phyloP scores from a whole-genome alignment of 2,113 vertebrate species.

The Lethenteron reissneri region DNA sequence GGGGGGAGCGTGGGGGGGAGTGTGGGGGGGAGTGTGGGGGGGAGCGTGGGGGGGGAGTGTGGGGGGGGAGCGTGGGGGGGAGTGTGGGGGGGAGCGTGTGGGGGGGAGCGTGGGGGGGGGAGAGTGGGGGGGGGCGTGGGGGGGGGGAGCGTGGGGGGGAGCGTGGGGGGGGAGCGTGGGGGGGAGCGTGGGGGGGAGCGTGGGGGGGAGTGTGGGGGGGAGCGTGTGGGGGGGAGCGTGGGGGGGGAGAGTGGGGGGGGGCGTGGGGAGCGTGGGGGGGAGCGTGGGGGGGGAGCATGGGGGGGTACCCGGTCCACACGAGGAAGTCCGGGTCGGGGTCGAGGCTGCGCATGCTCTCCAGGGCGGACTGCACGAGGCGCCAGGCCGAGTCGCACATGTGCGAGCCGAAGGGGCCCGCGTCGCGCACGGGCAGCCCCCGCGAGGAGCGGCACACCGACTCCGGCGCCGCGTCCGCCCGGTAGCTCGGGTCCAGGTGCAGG shows the following conservation, averaged over 20 bases:
- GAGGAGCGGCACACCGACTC: constrained; percentile 75
- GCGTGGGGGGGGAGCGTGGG: not conserved
- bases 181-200: not conserved
- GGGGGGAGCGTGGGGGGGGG: too few species aligned
- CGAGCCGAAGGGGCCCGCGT: constrained; percentile 58
- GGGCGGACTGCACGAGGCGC: constrained; percentile 64
- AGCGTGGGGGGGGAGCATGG: not conserved
- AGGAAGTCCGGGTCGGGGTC: constrained; percentile 46
- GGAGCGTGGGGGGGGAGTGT: too few species aligned
- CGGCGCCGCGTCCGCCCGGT: constrained; percentile 45
- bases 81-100: too few species aligned
- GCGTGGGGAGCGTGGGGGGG: not conserved
- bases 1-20: too few species aligned
- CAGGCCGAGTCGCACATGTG: constrained; percentile 80
- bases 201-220: not conserved
- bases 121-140: not conserved
- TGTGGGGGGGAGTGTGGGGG: too few species aligned
- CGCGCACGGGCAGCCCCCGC: constrained; percentile 41
- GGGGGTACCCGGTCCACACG: constrained; percentile 79
- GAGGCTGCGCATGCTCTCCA: constrained; percentile 42
- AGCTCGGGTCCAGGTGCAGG: constrained; percentile 74
- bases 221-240: not conserved
- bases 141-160: not conserved
- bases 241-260: not conserved
- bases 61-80: too few species aligned